Evolutionary conservation across 2,888 invertebrate species (phyloP).

Genomic region (Melanotus villosus): DNA sequence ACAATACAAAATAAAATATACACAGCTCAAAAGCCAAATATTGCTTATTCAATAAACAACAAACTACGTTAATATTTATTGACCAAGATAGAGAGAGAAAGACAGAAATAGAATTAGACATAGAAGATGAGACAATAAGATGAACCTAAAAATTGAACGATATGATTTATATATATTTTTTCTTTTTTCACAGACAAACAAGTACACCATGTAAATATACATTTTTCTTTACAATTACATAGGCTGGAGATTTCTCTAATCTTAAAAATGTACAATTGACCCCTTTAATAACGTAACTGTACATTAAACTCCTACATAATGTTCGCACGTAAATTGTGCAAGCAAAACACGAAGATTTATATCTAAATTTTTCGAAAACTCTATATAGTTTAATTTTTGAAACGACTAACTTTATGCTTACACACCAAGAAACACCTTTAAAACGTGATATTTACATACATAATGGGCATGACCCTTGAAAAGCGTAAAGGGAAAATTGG

Average conservation of each 20-base stretch:
- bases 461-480: too few relatives aligned
- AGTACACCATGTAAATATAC: conserved; percentile 12
- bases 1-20: conserved; percentile 27
- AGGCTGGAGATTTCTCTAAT: conserved; percentile 1
- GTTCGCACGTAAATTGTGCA: conserved; percentile 1
- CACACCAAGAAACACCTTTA: too few relatives aligned
- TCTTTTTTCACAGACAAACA: neutral
- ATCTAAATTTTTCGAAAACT: conserved; percentile 1
- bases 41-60: conserved; percentile 48
- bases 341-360: neutral
- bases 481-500: too few relatives aligned
- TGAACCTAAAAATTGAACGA: conserved; percentile 23
- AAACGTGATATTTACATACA: too few relatives aligned
- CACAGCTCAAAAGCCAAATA: conserved; percentile 44
- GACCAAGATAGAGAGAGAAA: conserved; percentile 48
- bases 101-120: conserved; percentile 23
- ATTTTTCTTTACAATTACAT: conserved; percentile 8
- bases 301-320: conserved; percentile 2
- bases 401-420: too few relatives aligned
- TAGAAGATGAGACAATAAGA: conserved; percentile 25
- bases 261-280: conserved; percentile 42
- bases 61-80: conserved; percentile 48
- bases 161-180: too few relatives aligned
- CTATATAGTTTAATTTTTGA: too few relatives aligned
- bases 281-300: conserved; percentile 32